Evolutionary conservation across 2,888 invertebrate species (phyloP), one percentile per base, ranked within the genome.

Genomic region (Hirtodrosophila duncani): DNA sequence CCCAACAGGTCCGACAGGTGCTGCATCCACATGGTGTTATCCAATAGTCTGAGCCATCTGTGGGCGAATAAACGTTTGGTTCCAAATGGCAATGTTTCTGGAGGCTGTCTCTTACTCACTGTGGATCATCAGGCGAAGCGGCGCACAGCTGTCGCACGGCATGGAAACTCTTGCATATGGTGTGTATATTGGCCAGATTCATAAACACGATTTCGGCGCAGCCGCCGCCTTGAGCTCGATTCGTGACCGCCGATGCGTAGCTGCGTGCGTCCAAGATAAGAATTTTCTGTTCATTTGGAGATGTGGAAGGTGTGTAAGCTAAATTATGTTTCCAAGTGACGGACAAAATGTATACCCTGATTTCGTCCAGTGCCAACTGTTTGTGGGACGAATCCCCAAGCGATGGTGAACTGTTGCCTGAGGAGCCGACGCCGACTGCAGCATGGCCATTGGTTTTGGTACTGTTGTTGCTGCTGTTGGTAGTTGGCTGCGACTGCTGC

Each of bases 161-260:
- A 63, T 94, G 93, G 88, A 98, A 99, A 87, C 97, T 96, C 83
- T 94, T 93, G 33, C 98, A 90, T 84, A 99, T 95, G 78, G 94
- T 92, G 88, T 99, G 99, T 72, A 99, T 99, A 88, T 99, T 99
- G 43, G 98, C 96, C 85, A 99, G 89, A 85, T 94, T 94, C 97
- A 99, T 98, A 87, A 98, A 99, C 88, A 96, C 94, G 48, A 99
- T 96, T 88, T 98, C 97, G 67, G 97, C 96, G 80, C 92, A 97
- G 37, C 99, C 99, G 29, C 99, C 99, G 42, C 99, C 98, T 62
- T 98, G 92, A 0, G 98, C 97, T 61, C 98, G 89, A 88, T 99
- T 99, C 11, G 97, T 98, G 23, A 97, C 94, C 0, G 99, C 98
- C 0, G 97, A 97, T 30, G 98, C 92, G 87, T 98, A 99, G 3